phyloP scores from a whole-genome alignment of 2,797 vertebrate genomes.

The Gallirallus australis region DNA sequence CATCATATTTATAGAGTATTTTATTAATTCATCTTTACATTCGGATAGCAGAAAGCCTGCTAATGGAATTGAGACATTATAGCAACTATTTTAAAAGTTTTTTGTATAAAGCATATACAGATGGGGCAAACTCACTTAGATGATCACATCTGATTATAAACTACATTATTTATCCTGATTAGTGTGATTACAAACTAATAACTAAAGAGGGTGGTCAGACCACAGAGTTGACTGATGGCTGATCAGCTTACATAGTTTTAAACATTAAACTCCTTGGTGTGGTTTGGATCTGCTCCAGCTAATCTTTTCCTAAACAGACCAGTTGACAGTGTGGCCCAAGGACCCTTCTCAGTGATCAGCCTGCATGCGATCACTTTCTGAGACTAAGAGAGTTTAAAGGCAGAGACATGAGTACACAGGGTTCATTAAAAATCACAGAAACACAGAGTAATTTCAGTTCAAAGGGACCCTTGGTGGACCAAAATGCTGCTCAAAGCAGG shows the following conservation, averaged over 20 bases:
- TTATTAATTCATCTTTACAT: background rate
- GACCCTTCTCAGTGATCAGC: background rate
- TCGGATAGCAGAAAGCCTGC: background rate
- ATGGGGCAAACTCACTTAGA: background rate
- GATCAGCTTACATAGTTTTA: background rate
- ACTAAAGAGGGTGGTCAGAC: background rate
- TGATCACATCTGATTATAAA: background rate
- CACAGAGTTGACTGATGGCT: background rate
- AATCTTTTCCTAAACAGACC: background rate
- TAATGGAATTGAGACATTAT: background rate
- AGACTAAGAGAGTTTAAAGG: background rate
- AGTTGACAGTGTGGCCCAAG: background rate
- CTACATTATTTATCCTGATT: background rate
- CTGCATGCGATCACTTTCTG: background rate
- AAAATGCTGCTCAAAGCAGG: background rate
- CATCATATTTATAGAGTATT: background rate
- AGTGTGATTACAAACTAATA: background rate
- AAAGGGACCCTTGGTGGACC: background rate
- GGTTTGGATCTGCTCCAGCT: background rate
- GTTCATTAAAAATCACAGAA: background rate
- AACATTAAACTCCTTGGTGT: background rate
- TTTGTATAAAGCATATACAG: background rate
- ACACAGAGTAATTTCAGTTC: background rate
- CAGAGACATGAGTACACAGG: background rate
- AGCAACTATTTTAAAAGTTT: background rate